Base-by-base conservation (phyloP, 2,797 vertebrate species). In the Molothrus aeneus region DNA sequence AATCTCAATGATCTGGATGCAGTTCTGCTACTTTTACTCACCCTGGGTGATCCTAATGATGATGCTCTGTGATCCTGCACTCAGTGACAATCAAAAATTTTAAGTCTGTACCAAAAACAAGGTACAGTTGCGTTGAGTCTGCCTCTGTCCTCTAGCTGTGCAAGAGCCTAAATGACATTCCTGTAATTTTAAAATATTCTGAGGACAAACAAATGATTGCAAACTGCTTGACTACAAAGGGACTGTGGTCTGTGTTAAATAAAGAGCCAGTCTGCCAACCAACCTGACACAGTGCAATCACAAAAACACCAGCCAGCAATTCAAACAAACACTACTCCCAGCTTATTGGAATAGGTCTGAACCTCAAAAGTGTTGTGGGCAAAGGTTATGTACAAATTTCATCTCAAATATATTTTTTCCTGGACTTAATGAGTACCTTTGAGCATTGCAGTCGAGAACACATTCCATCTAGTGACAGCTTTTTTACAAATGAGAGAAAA, bases 401-500 rank as follows among this genome's bases (percentile, higher is more conserved):
- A 25, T 78, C 51, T 74, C 54, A 93, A 91, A 47, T 88, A 12
- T 68, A 75, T 92, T 84, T 89, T 54, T 32, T n/a, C 31, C 48
- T 45, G 42, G 51, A 63, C 56, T 93, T 95, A 96, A 94, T 92
- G 91, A 92, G 57, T 92, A 95, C 83, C 93, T 94, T 93, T 92
- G 93, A 93, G 86, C 83, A 95, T 80, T 95, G 86, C 78, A 86
- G 88, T 81, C 7, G 54, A 86, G 78, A 84, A 92, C 50, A 63
- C 64, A 86, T 96, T 93, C 86, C 57, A 80, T 90, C 54, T 83
- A 75, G 28, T 93, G 90, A 95, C 32, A 34, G 51, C 56, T 77
- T 94, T 96, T 91, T 86, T 94, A 95, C 88, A 96, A 96, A 95
- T 84, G 86, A 96, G 83, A 91, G 89, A 93, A 97, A 97, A 95